Evolutionary conservation across 2,888 invertebrate species (phyloP).

Genomic region (Acronicta psi): DNA sequence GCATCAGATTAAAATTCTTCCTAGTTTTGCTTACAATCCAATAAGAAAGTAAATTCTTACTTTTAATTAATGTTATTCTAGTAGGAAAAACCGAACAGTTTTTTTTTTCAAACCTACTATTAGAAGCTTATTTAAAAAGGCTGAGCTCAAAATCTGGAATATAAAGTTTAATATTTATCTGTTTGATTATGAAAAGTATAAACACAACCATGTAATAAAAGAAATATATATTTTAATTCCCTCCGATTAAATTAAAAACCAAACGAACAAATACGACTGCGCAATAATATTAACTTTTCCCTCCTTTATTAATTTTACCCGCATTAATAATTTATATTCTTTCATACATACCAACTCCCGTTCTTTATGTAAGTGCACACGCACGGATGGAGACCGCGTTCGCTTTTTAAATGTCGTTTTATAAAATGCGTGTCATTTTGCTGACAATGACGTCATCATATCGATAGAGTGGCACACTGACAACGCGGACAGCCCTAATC

Average conservation of each 20-base stretch:
- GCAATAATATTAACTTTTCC: slow-evolving; percentile 6
- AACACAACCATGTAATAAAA: background rate
- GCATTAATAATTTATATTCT: slow-evolving; percentile 35
- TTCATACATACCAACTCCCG: slow-evolving; percentile 33
- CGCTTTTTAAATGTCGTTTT: slow-evolving; percentile 38
- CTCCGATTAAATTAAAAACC: background rate
- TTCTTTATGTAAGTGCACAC: slow-evolving; percentile 43
- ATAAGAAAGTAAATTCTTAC: no score
- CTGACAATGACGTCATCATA: slow-evolving; percentile 44
- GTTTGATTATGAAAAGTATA: no score
- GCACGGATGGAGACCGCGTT: slow-evolving; percentile 37
- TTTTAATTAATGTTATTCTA: no score
- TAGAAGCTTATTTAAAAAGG: no score
- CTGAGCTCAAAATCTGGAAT: no score
- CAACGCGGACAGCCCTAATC: slow-evolving; percentile 49
- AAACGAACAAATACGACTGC: slow-evolving; percentile 30
- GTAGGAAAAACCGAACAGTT: no score
- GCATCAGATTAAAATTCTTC: no score
- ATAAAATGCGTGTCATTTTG: slow-evolving; percentile 42
- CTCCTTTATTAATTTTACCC: slow-evolving; percentile 25
- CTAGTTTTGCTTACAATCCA: no score
- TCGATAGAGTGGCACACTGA: slow-evolving; percentile 32
- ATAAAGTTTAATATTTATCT: no score
- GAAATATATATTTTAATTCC: background rate
- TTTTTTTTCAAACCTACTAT: no score